A percentile compares a stretch with the other conserved stretches of the same genome.
These are phyloP conservation scores for Mycalesis mineus DNA, from an alignment of 2,888 invertebrate species.

Conservation along the genomic window DNA sequence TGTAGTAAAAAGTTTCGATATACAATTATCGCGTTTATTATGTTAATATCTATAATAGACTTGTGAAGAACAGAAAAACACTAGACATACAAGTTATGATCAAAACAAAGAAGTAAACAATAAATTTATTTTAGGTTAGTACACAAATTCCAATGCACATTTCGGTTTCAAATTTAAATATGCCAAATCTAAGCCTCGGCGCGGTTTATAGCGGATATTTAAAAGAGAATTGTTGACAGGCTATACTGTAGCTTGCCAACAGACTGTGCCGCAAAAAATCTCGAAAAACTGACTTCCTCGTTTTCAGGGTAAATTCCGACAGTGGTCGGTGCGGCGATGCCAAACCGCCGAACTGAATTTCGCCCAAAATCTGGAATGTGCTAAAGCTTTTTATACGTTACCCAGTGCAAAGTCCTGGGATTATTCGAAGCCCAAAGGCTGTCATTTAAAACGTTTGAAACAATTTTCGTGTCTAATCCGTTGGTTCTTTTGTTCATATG, in stretches of 20 bases:
- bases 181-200: slow-evolving; percentile 12
- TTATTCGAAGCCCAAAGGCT: background rate
- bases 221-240: slow-evolving; percentile 33
- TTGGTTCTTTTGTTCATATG: background rate
- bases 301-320: slow-evolving; percentile 41
- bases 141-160: background rate
- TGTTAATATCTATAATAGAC: no score
- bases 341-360: slow-evolving; percentile 16
- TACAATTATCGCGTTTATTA: no score
- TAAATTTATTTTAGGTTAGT: no score
- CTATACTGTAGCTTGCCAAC: slow-evolving; percentile 44
- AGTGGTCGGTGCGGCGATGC: slow-evolving; percentile 40
- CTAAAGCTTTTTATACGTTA: slow-evolving; percentile 4
- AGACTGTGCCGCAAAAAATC: slow-evolving; percentile 45
- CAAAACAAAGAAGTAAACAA: no score
- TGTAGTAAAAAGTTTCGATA: background rate
- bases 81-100: no score
- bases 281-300: slow-evolving; percentile 42
- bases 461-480: background rate
- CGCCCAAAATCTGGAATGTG: slow-evolving; percentile 17
- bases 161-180: slow-evolving; percentile 1
- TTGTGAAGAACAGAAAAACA: no score
- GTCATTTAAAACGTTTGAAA: background rate
- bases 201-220: slow-evolving; percentile 12
- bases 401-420: background rate